Percentiles rank a stretch among this genome's conserved stretches.
Evolutionary conservation across 2,797 vertebrate species (phyloP).

Genomic region (Epinephelus malabaricus): DNA sequence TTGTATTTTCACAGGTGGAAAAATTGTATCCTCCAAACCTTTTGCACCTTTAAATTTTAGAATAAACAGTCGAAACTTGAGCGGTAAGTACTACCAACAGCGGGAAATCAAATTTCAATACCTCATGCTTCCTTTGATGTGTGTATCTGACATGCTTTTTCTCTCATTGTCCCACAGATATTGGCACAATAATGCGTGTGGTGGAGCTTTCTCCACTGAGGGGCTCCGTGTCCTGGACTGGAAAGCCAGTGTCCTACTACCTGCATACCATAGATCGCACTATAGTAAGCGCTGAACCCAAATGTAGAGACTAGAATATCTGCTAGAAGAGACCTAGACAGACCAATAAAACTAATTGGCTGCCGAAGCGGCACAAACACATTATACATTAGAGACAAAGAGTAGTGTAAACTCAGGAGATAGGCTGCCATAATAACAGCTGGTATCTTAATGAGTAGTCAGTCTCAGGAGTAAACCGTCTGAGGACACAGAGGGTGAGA

Average conservation of each 20-base stretch:
- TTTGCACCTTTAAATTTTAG: slow-evolving; percentile 99
- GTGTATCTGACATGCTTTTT: slow-evolving; percentile 1
- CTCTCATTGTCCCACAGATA: slow-evolving; percentile 86
- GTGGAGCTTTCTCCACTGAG: slow-evolving; percentile 98
- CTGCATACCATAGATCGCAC: slow-evolving; percentile 99
- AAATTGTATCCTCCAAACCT: slow-evolving; percentile 99
- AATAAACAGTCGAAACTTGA: slow-evolving; percentile 99
- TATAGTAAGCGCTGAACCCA: slow-evolving; percentile 91
- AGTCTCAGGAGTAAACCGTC: slow-evolving; percentile 31
- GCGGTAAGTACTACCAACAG: slow-evolving; percentile 87
- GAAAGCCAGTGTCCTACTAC: slow-evolving; percentile 99
- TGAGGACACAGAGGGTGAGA: slow-evolving; percentile 20
- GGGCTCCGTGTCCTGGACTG: slow-evolving; percentile 99
- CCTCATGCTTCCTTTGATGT: neutral
- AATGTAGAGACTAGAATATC: slow-evolving; percentile 6
- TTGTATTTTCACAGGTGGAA: slow-evolving; percentile 90
- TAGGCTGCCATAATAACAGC: slow-evolving; percentile 24
- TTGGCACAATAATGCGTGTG: slow-evolving; percentile 99
- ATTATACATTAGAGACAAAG: slow-evolving; percentile 19
- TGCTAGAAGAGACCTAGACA: slow-evolving; percentile 4
- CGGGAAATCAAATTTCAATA: neutral
- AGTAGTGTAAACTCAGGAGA: slow-evolving; percentile 17
- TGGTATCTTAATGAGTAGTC: slow-evolving; percentile 47
- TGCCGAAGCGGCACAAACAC: slow-evolving; percentile 11
- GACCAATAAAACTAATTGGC: slow-evolving; percentile 15